phyloP scores from a whole-genome alignment of 2,888 invertebrate genomes.

The Drosophila nr. fundita region DNA sequence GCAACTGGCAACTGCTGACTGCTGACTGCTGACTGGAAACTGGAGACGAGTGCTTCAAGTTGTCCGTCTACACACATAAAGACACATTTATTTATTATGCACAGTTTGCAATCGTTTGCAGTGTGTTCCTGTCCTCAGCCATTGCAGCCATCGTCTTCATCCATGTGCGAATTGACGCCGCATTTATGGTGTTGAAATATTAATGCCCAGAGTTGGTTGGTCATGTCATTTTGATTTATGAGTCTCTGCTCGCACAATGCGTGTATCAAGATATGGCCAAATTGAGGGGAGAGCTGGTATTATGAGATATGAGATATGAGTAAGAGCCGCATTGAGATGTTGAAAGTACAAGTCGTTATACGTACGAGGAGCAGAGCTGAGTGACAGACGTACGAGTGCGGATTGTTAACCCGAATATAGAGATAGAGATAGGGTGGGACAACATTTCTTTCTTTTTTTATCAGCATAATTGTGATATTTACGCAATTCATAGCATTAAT shows the following conservation, averaged over 20 bases:
- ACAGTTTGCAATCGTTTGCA: conserved; percentile 67
- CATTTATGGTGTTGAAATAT: conserved; percentile 82
- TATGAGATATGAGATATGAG: conserved; percentile 1
- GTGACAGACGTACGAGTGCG: conserved; percentile 40
- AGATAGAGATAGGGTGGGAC: conserved; percentile 7
- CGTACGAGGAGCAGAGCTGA: conserved; percentile 19
- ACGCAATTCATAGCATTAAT: neutral
- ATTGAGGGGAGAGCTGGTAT: neutral
- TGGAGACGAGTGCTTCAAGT: conserved; percentile 35
- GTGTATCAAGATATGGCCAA: conserved; percentile 13
- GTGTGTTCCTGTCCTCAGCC: conserved; percentile 53
- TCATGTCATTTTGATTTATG: conserved; percentile 80
- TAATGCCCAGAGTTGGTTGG: conserved; percentile 80
- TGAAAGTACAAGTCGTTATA: conserved; percentile 52
- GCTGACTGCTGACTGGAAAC: neutral
- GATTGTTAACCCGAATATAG: conserved; percentile 18
- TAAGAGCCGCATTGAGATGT: conserved; percentile 68
- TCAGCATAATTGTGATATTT: neutral
- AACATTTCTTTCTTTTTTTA: neutral
- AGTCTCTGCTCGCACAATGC: conserved; percentile 48
- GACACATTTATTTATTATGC: conserved; percentile 77
- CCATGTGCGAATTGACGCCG: conserved; percentile 79
- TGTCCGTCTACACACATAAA: conserved; percentile 33
- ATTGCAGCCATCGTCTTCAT: conserved; percentile 28
- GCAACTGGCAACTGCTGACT: neutral